Evolutionary conservation across 2,888 invertebrate genomes (phyloP), one percentile per base, ranked within the genome.

Genomic region (Orthosia gothica): DNA sequence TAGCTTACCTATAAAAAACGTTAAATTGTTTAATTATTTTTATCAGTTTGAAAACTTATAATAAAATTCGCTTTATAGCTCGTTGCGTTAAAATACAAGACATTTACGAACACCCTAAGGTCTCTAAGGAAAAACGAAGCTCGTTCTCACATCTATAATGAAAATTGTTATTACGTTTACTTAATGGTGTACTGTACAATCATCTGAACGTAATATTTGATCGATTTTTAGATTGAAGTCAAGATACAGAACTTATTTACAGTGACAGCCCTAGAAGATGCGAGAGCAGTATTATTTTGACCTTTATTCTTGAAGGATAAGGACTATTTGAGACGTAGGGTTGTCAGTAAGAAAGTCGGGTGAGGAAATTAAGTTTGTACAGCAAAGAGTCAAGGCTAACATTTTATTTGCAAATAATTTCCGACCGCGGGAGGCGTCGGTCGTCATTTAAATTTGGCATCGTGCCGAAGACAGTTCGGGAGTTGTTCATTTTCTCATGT

Each of bases 371-470:
- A 82, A 75, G 66, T 84, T 87, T 84, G 82, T 79, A 77, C 80
- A 69, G 82, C 70, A 79, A 80, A 81, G 83, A 86, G 83, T 87
- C 88, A 90, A 89, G 89, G 88, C 84, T 87, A 82, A 76, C 78
- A 75, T 85, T 85, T 87, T 89, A 88, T 89, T 90, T 88, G 87
- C 86, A 85, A 90, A 90, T 90, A 90, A 89, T 89, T 89, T 89
- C 87, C 82, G 76, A 81, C 79, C 84, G 70, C 79, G 76, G 62
- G 69, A 82, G 83, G 86, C 85, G 86, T 84, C 80, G 74, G 72
- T 79, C 70, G 86, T 89, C 91, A 91, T 91, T 91, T 90, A 91
- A 90, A 89, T 91, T 91, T 91, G 91, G 91, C 91, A 88, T 70
- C 72, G 84, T 83, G 90, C 90, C 91, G 84, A 87, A 87, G 86